Evolutionary conservation across 2,888 invertebrate genomes (phyloP), one percentile per base, ranked within the genome.

Genomic region (Kuschelorhynchus macadamiae): DNA sequence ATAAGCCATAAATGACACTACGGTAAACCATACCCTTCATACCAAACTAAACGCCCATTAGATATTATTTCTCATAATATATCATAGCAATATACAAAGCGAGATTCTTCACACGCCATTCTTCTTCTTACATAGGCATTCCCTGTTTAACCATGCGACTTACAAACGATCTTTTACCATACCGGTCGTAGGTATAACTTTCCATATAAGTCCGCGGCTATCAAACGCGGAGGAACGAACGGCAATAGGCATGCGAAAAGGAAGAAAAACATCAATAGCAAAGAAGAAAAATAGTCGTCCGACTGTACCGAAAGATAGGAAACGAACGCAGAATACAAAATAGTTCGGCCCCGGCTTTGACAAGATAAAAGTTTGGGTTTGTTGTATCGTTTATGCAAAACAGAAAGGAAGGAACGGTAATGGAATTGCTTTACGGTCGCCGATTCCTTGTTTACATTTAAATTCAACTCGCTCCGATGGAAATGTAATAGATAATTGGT

Each of bases 301-400:
- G 64, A 57, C 41, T 30, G 42, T 32, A 44, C 32, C 21, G 33
- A 55, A 33, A 41, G 64, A 25, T 17, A 18, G 41, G 25, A 32
- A 52, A 67, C 67, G 57, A 33, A 16, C 41, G 50, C 57, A 21
- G 67, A 62, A 67, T 67, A 67, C 67, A 39, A 61, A 67, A 67
- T 63, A 62, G 67, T 56, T 67, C 30, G n/a, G 56, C 30, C 18
- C 36, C 9, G 52, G 18, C 12, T 36, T 56, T 49, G 64, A 65
- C 52, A 65, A 65, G 59, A 65, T 59, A 65, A 59, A 65, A 65
- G 41, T 57, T 57, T 30, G 30, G 32, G 50, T 57, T 57, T 46
- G 57, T 59, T 57, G 57, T 52, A 33, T 52, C 18, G 44, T 33
- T 59, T 65, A 44, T 59, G 50, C 59, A 50, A 59, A 65, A 65